Evolutionary conservation across 2,797 vertebrate genomes (phyloP).

Genomic region (Todus mexicanus): DNA sequence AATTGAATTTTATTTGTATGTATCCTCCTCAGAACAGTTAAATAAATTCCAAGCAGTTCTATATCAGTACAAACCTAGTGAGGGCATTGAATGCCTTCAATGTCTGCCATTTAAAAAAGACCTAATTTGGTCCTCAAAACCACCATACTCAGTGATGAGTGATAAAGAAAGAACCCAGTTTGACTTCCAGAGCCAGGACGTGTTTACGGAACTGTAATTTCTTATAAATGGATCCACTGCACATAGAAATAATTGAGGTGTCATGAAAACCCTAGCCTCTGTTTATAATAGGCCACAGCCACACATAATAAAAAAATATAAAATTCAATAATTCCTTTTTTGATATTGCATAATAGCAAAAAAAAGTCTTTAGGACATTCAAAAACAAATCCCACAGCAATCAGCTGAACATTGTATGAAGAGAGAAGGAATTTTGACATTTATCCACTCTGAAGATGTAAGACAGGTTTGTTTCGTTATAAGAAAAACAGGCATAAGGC

Average conservation of each 20-base stretch:
- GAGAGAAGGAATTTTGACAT: slow-evolving; percentile 13
- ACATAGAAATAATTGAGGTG: neutral
- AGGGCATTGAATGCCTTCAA: neutral
- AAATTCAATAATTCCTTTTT: neutral
- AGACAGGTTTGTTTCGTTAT: neutral
- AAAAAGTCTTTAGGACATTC: neutral
- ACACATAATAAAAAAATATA: neutral
- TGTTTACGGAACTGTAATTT: neutral
- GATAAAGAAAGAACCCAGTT: neutral
- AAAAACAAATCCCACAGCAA: neutral
- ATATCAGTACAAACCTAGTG: neutral
- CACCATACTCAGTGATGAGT: neutral
- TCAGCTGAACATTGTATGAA: neutral
- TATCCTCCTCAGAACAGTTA: neutral
- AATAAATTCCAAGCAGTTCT: neutral
- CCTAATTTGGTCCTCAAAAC: neutral
- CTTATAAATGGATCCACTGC: neutral
- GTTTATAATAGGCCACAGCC: neutral
- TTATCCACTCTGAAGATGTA: neutral
- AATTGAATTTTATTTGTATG: neutral
- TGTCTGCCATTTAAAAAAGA: neutral
- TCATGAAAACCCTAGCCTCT: neutral
- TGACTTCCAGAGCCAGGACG: neutral
- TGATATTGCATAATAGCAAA: neutral
- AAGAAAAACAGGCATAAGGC: neutral